Conservation (phyloP, 2,797 vertebrate genomes). For the Helicolenus hilgendorfi region DNA sequence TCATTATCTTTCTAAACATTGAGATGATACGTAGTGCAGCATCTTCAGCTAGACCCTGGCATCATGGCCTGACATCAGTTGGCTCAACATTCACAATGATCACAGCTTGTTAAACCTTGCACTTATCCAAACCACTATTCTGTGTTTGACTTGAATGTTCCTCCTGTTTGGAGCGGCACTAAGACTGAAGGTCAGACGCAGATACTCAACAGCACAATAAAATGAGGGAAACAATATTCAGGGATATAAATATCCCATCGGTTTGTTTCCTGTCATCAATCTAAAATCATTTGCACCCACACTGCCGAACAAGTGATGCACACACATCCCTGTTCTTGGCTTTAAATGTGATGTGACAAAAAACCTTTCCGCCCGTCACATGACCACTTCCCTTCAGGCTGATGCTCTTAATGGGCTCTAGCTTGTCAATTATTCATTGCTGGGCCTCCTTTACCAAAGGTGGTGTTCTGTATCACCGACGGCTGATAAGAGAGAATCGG, state of each 20-base stretch:
- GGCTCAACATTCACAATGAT: background rate
- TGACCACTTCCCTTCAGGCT: constrained; percentile 70
- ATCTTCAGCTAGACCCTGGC: background rate
- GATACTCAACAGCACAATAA: background rate
- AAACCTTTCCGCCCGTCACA: constrained; percentile 59
- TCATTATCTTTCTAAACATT: background rate
- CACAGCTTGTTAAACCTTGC: background rate
- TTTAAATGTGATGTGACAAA: constrained; percentile 56
- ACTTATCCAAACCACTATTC: background rate
- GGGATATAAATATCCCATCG: background rate
- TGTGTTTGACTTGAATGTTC: background rate
- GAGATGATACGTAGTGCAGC: background rate
- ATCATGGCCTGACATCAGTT: background rate
- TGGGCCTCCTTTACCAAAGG: constrained; percentile 73
- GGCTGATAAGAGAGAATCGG: constrained; percentile 43
- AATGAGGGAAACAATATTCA: background rate
- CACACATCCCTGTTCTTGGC: constrained; percentile 8
- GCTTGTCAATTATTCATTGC: constrained; percentile 89
- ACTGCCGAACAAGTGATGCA: background rate
- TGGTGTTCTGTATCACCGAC: constrained; percentile 76
- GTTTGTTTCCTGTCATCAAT: constrained; percentile 20
- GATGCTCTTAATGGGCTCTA: constrained; percentile 83
- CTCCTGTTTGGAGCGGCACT: background rate
- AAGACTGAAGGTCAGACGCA: background rate
- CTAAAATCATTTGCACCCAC: constrained; percentile 23